Base-by-base conservation (phyloP, 1,140 invertebrate genomes). In the Propsilocerus akamusi region DNA sequence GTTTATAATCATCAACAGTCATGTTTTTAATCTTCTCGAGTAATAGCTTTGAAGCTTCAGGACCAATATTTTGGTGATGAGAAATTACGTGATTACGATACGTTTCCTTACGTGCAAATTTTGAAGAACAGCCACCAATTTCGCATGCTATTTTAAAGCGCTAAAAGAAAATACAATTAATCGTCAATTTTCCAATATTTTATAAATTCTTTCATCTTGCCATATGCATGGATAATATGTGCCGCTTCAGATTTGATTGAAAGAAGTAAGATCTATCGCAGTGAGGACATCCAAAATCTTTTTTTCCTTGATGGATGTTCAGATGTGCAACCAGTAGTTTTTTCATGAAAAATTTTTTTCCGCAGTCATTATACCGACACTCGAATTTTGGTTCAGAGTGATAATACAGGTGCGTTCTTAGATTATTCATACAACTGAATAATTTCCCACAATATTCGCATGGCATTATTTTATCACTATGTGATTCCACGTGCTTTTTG, bases 281-380 rank as follows among this genome's bases (percentile, higher is more conserved):
- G 22, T 53, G 23, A 34, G 49, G 11, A 54, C 50, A 49, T 47
- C 22, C 34, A 20, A 22, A 41, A 17, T 41, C 34, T 20, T 41
- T 41, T 41, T 41, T 14, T 41, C 34, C 34, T 41, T 17, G n/a
- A 20, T 41, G 34, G 22, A 41, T 20, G 10, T 41, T 41, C 49
- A 62, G 63, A 25, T 64, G 62, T n/a, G 61, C 53, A 8, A 62
- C 63, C 0, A 63, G 52, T 46, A 64, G 52, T 51, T 61, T 64
- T 10, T 62, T 64, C 17, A 61, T 59, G 20, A 65, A 62, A 47
- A 64, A 67, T 4, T 61, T 55, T 50, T 64, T 66, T 22, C 64
- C 64, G 41, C 65, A 67, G 47, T 64, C 58, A 41, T 67, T 64
- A 28, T 63, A 66, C 0, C 64, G 59, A 23, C 61, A 53, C 12